Evolutionary conservation across 1,140 invertebrate genomes (phyloP).

Genomic region (Psix sp.): DNA sequence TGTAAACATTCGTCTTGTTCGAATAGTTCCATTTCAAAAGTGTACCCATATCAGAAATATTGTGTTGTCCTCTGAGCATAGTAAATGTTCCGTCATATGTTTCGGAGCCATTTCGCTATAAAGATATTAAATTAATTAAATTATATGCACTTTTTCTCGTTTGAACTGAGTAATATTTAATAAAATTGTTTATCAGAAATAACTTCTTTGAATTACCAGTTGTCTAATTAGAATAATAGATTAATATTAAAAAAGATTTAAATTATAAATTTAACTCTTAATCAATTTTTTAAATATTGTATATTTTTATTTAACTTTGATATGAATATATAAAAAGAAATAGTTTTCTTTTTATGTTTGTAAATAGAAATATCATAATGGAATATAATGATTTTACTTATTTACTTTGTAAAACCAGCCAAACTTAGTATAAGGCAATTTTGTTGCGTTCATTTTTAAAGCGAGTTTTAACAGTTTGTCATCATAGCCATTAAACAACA

Average conservation of each 20-base stretch:
- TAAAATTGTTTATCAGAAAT: no score
- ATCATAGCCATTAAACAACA: slow-evolving; percentile 86
- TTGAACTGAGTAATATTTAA: no score
- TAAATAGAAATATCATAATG: neutral
- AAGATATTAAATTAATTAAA: slow-evolving; percentile 11
- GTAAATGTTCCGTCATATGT: slow-evolving; percentile 86
- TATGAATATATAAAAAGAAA: no score
- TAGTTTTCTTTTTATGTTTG: neutral
- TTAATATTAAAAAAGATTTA: no score
- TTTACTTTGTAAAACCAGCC: slow-evolving; percentile 86
- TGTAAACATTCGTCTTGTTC: slow-evolving; percentile 75
- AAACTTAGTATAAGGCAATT: slow-evolving; percentile 83
- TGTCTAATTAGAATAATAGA: no score
- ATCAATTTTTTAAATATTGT: slow-evolving; percentile 3
- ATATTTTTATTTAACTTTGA: no score
- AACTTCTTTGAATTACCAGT: slow-evolving; percentile 2
- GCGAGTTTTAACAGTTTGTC: slow-evolving; percentile 82
- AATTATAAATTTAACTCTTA: slow-evolving; percentile 14
- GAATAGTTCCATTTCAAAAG: slow-evolving; percentile 83
- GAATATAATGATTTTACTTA: slow-evolving; percentile 37
- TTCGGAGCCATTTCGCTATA: slow-evolving; percentile 81
- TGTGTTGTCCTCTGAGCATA: slow-evolving; percentile 83
- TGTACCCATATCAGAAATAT: slow-evolving; percentile 81
- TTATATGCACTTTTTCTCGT: no score
- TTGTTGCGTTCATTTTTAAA: slow-evolving; percentile 77